phyloP scores from a whole-genome alignment of 2,113 vertebrate genomes.

The Gallinago jamesoni region DNA sequence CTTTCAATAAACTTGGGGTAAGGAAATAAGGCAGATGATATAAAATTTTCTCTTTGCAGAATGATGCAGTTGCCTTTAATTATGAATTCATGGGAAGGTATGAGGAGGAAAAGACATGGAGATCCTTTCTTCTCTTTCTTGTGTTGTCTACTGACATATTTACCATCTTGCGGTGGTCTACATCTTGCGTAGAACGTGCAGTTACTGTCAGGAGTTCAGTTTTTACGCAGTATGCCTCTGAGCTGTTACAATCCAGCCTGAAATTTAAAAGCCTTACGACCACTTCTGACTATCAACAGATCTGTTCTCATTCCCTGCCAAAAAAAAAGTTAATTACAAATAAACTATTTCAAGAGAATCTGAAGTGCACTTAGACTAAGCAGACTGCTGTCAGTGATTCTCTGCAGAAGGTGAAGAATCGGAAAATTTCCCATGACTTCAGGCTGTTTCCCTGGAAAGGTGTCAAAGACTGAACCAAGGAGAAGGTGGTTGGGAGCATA shows the following conservation, averaged over 20 bases:
- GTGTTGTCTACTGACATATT: background rate
- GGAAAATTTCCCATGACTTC: background rate
- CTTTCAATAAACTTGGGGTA: background rate
- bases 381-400: background rate
- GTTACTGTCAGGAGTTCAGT: background rate
- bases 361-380: background rate
- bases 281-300: background rate
- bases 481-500: background rate
- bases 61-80: background rate
- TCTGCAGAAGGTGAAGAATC: slow-evolving; percentile 7
- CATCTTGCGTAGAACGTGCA: background rate
- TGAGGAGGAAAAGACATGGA: background rate
- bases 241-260: background rate
- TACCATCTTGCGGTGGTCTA: background rate
- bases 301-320: background rate
- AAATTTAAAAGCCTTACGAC: background rate
- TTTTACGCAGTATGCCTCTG: background rate
- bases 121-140: background rate
- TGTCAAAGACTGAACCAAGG: background rate
- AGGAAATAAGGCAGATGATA: background rate
- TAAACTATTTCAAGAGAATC: background rate
- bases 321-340: background rate
- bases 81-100: background rate
- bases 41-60: background rate
- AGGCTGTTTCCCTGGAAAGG: slow-evolving; percentile 36